A percentile compares a stretch with the other conserved stretches of the same genome.
These are phyloP conservation scores for Cyprinodon diabolis DNA, from an alignment of 2,797 vertebrate genomes.

Conservation along the genomic window DNA sequence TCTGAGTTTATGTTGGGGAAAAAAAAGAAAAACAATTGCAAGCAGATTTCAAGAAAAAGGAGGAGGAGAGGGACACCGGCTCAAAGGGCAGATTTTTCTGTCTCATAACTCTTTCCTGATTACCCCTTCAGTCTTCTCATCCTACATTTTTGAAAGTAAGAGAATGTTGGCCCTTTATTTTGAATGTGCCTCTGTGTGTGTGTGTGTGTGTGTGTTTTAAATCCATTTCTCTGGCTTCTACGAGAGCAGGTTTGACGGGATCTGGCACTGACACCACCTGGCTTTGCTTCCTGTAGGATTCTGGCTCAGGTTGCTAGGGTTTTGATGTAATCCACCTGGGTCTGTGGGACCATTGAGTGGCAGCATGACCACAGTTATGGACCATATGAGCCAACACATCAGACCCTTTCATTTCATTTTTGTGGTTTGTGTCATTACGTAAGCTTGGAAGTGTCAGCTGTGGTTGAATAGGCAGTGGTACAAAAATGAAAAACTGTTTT, in stretches of 20 bases:
- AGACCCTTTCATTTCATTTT: conserved; percentile 34
- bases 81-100: conserved; percentile 37
- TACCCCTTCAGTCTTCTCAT: conserved; percentile 44
- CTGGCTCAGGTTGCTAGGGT: conserved; percentile 46
- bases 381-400: conserved; percentile 50
- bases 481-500: conserved; percentile 43
- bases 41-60: conserved; percentile 50
- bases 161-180: conserved; percentile 47
- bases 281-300: conserved; percentile 54
- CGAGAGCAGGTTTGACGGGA: conserved; percentile 57
- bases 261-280: conserved; percentile 68
- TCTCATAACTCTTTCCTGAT: conserved; percentile 68
- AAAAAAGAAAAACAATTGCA: conserved; percentile 66
- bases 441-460: conserved; percentile 55
- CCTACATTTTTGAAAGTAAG: conserved; percentile 33
- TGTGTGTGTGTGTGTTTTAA: conserved; percentile 40
- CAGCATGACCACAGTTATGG: conserved; percentile 43
- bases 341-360: conserved; percentile 51
- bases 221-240: conserved; percentile 58
- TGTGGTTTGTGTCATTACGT: conserved; percentile 56
- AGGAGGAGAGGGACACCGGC: conserved; percentile 37
- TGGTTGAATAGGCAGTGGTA: conserved; percentile 38
- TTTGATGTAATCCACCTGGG: conserved; percentile 65
- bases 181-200: conserved; percentile 41
- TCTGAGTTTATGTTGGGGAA: too few relatives aligned